Evolutionary conservation across 2,113 vertebrate species (phyloP), one percentile per base, ranked within the genome.

Genomic region (Pedionomus torquatus): DNA sequence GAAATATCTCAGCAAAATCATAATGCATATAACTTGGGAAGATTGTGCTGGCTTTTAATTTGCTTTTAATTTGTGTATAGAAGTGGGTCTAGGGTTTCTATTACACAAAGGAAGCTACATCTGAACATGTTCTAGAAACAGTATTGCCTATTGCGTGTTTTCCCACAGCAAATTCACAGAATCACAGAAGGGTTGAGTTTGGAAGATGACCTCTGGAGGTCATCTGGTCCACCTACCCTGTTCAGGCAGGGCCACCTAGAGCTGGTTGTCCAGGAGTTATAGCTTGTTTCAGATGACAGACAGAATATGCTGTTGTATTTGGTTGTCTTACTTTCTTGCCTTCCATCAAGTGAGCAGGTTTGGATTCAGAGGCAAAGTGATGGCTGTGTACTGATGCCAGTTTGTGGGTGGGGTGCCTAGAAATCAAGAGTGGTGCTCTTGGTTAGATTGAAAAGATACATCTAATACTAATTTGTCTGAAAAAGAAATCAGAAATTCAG

Each of bases 51-150:
- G 11, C 39, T 65, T 64, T 54, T 19, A 70, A 26, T 74, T 88
- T 46, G 35, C 16, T 21, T 87, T 23, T 39, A 13, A 37, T 25
- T 69, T 33, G 2, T 46, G 13, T 43, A 5, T 25, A 30, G n/a
- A 54, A 65, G 24, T 28, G 17, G 6, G 24, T 49, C 23, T 83
- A 11, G 3, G 1, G 11, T 77, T 93, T 0, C 0, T 8, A 7
- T 81, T 46, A 31, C 14, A 20, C 24, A 43, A 72, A 55, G 16
- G 28, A 52, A 76, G 13, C 19, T 78, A 9, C 17, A 41, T 65
- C 9, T 26, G 31, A 23, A 17, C 5, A 13, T 43, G 10, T 69
- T 91, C n/a, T 66, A 23, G 61, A 78, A 77, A 0, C 26, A 60
- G 12, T 20, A 54, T 43, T 3, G 5, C 31, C 61, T 54, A 19